Percentiles rank a stretch among this genome's conserved stretches.
phyloP scores from a whole-genome alignment of 2,888 invertebrate species.

The Coremacera marginata region DNA sequence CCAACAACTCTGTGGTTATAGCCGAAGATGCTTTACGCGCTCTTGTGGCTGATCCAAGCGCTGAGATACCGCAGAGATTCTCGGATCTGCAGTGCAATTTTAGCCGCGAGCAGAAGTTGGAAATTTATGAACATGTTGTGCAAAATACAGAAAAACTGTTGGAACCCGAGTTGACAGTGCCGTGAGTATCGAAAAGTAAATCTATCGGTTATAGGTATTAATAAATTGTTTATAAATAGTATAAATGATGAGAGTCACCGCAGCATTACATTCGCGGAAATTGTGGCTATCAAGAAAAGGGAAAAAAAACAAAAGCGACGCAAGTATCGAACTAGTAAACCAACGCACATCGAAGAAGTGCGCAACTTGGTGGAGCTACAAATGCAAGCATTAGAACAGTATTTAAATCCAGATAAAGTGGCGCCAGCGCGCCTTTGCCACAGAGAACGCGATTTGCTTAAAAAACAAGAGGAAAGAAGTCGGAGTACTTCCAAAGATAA shows the following conservation, averaged over 20 bases:
- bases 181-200: slow-evolving; percentile 48
- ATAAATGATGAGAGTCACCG: slow-evolving; percentile 44
- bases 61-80: slow-evolving; percentile 52
- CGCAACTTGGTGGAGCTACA: slow-evolving; percentile 63
- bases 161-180: slow-evolving; percentile 51
- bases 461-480: background rate
- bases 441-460: background rate
- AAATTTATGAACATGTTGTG: slow-evolving; percentile 60
- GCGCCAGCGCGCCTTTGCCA: background rate
- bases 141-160: slow-evolving; percentile 50
- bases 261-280: slow-evolving; percentile 58
- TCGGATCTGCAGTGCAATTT: slow-evolving; percentile 59
- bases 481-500: slow-evolving; percentile 1
- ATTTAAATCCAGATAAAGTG: slow-evolving; percentile 41
- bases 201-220: background rate
- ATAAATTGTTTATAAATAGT: slow-evolving; percentile 1
- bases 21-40: slow-evolving; percentile 44
- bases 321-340: slow-evolving; percentile 62
- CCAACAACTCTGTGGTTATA: slow-evolving; percentile 48
- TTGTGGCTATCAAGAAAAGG: slow-evolving; percentile 59
- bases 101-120: slow-evolving; percentile 54
- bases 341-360: slow-evolving; percentile 64
- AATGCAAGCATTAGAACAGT: slow-evolving; percentile 63
- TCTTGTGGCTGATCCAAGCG: slow-evolving; percentile 45
- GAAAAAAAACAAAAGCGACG: slow-evolving; percentile 58